Evolutionary conservation across 1,140 invertebrate species (phyloP).

Genomic region (Potamilus streckersoni): DNA sequence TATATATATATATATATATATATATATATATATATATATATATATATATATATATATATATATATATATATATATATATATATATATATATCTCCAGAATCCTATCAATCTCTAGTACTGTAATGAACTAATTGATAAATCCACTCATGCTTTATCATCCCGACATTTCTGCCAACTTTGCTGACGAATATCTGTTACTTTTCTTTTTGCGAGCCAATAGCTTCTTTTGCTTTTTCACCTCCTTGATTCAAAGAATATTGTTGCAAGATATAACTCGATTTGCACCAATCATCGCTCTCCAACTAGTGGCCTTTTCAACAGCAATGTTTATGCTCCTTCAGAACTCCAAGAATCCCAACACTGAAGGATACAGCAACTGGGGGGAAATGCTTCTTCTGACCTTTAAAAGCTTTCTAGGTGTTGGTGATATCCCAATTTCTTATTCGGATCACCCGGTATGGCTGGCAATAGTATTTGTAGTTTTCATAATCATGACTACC

Average conservation of each 20-base stretch:
- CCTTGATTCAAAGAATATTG: slow-evolving; percentile 22
- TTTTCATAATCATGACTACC: slow-evolving; percentile 49
- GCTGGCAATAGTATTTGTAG: slow-evolving; percentile 35
- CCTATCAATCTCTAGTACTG: too few species aligned
- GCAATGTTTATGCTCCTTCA: slow-evolving; percentile 38
- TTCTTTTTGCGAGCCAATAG: slow-evolving; percentile 38
- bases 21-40: too few species aligned
- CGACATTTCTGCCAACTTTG: too few species aligned
- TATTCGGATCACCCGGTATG: slow-evolving; percentile 36
- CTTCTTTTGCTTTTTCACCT: slow-evolving; percentile 44
- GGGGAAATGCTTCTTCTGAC: slow-evolving; percentile 8
- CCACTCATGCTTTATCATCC: too few species aligned
- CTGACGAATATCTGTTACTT: slow-evolving; percentile 6
- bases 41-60: too few species aligned
- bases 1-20: too few species aligned
- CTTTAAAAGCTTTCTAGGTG: slow-evolving; percentile 52
- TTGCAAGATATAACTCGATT: slow-evolving; percentile 39
- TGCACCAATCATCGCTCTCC: slow-evolving; percentile 33
- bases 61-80: too few species aligned
- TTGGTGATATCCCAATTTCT: slow-evolving; percentile 13
- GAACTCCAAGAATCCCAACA: background rate
- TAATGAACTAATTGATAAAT: too few species aligned
- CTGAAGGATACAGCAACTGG: background rate
- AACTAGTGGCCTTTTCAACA: slow-evolving; percentile 44
- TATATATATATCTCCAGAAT: too few species aligned